Evolutionary conservation across 1,140 invertebrate genomes (phyloP).

Genomic region (Calephelis nemesis): DNA sequence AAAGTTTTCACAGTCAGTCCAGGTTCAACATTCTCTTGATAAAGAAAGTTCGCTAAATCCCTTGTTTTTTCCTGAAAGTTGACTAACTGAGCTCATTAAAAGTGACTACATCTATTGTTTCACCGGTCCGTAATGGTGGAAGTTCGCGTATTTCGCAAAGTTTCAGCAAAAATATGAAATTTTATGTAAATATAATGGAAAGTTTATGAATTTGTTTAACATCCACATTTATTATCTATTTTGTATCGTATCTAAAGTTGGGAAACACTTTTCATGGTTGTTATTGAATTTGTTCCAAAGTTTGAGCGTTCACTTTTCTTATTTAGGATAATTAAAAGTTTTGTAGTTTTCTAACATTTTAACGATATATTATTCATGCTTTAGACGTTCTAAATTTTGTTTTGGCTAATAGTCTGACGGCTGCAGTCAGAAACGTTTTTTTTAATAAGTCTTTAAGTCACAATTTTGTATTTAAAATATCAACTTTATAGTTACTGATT

Average conservation of each 20-base stretch:
- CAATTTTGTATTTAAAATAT: too few species aligned
- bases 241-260: not conserved
- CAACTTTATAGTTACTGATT: too few species aligned
- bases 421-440: too few species aligned
- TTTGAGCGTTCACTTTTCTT: conserved; percentile 1
- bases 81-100: conserved; percentile 47
- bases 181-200: conserved; percentile 17
- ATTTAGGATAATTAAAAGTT: not conserved
- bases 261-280: not conserved
- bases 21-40: conserved; percentile 64
- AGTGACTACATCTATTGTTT: conserved; percentile 33
- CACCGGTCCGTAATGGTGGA: conserved; percentile 38
- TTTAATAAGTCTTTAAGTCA: too few species aligned
- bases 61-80: conserved; percentile 65
- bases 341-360: not conserved
- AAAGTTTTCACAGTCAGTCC: conserved; percentile 58
- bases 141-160: not conserved
- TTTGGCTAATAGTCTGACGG: too few species aligned
- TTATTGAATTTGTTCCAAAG: conserved; percentile 11
- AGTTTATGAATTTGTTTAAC: conserved; percentile 14
- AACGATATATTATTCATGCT: too few species aligned
- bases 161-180: conserved; percentile 12
- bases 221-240: conserved; percentile 9
- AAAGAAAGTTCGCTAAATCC: conserved; percentile 67
- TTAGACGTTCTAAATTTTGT: too few species aligned